phyloP scores from a whole-genome alignment of 35 echinoderm and acorn worm species.

The Ptychodera flava region DNA sequence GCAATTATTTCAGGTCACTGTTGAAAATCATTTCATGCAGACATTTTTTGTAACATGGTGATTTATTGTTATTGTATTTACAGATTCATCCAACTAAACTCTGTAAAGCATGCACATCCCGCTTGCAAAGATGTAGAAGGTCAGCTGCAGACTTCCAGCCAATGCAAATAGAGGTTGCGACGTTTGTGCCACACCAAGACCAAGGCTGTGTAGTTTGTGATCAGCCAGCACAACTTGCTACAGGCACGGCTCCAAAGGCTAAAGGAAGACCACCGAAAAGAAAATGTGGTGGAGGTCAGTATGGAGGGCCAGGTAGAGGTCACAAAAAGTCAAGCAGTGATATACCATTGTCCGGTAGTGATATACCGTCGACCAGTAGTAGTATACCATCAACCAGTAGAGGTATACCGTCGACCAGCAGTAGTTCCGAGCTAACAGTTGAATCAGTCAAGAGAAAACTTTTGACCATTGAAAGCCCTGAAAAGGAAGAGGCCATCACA shows the following conservation, averaged over 20 bases:
- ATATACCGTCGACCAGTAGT: not conserved
- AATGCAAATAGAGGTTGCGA: not conserved
- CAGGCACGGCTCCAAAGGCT: not conserved
- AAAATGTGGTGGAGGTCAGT: not conserved
- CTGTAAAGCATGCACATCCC: not conserved
- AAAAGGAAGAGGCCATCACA: not conserved
- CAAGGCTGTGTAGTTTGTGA: not conserved
- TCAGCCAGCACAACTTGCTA: not conserved
- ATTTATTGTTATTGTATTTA: too few relatives aligned
- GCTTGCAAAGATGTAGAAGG: not conserved
- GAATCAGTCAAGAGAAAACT: not conserved
- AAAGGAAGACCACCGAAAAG: not conserved
- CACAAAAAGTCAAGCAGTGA: too few relatives aligned
- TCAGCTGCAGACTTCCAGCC: not conserved
- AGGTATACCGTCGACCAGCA: too few relatives aligned
- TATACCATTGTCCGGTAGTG: too few relatives aligned
- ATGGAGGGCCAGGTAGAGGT: not conserved
- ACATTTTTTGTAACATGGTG: too few relatives aligned
- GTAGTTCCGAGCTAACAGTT: too few relatives aligned
- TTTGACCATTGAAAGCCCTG: not conserved
- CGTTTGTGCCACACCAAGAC: not conserved
- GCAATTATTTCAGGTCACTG: too few relatives aligned
- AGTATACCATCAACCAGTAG: not conserved
- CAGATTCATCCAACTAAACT: not conserved
- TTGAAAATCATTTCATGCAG: too few relatives aligned